These are phyloP conservation scores for Nilaparvata lugens DNA, from an alignment of 1,140 invertebrate species.

Conservation along the genomic window DNA sequence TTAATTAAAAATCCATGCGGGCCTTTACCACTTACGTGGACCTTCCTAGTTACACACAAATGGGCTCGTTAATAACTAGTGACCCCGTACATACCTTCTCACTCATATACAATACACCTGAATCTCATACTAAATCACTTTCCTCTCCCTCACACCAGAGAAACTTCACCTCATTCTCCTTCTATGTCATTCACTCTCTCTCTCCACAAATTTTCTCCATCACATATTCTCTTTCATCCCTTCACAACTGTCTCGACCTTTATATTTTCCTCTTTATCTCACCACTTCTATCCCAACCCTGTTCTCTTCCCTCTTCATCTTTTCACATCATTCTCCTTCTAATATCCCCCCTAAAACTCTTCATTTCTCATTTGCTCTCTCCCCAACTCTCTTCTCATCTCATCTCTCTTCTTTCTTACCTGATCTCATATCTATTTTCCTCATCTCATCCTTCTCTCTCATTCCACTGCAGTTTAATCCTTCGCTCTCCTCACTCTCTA, in stretches of 20 bases:
- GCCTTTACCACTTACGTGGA: no score
- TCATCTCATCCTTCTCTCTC: no score
- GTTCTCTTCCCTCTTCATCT: not conserved
- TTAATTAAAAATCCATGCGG: no score
- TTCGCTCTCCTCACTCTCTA: not conserved
- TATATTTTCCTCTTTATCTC: not conserved
- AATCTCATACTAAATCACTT: no score
- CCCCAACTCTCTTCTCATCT: not conserved
- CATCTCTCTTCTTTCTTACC: not conserved
- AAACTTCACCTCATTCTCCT: no score
- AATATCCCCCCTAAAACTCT: not conserved
- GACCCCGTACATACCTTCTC: no score
- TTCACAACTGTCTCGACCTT: not conserved
- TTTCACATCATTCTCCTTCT: not conserved
- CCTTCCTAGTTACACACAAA: no score
- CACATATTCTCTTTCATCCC: not conserved
- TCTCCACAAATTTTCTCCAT: not conserved
- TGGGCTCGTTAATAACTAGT: no score
- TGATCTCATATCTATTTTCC: not conserved
- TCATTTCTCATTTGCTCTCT: not conserved
- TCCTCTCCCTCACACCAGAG: no score
- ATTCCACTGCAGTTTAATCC: no score
- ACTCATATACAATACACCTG: no score
- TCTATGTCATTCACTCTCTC: not conserved
- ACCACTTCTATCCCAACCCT: not conserved